Evolutionary conservation across 2,113 vertebrate species (phyloP).

Genomic region (Ictalurus punctatus): DNA sequence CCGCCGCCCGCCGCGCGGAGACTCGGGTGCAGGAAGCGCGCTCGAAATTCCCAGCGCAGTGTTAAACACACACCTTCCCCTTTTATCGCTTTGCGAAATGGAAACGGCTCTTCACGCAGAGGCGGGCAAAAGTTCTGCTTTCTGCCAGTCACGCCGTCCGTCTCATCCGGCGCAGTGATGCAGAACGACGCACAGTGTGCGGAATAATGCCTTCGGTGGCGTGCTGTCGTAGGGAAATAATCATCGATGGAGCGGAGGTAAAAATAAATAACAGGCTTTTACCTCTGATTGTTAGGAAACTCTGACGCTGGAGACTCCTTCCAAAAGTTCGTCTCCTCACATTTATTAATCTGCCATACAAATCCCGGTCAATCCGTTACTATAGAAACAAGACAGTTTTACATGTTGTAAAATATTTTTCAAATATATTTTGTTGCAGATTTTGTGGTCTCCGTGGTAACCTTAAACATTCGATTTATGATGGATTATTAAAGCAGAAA

Average conservation of each 20-base stretch:
- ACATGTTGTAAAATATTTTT: not conserved
- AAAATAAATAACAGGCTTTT: not conserved
- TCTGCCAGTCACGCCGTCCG: not conserved
- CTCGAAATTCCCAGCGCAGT: not conserved
- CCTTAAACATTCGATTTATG: not conserved
- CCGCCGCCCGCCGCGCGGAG: slow-evolving; percentile 31
- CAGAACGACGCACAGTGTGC: not conserved
- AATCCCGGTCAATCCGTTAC: not conserved
- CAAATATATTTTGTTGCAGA: too few species aligned
- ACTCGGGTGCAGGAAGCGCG: slow-evolving; percentile 26
- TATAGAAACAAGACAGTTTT: not conserved
- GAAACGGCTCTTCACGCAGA: slow-evolving; percentile 9
- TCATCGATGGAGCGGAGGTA: not conserved
- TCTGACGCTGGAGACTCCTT: not conserved
- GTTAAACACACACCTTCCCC: slow-evolving; percentile 14
- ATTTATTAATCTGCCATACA: not conserved
- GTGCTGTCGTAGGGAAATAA: not conserved
- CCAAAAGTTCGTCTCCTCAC: not conserved
- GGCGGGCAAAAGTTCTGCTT: not conserved
- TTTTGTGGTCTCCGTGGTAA: not conserved
- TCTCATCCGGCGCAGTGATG: not conserved
- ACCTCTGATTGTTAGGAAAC: not conserved
- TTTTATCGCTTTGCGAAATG: slow-evolving; percentile 11
- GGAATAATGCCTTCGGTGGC: not conserved
- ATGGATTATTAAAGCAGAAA: not conserved